phyloP scores from a whole-genome alignment of 1,140 invertebrate species.

The Diabrotica undecimpunctata region DNA sequence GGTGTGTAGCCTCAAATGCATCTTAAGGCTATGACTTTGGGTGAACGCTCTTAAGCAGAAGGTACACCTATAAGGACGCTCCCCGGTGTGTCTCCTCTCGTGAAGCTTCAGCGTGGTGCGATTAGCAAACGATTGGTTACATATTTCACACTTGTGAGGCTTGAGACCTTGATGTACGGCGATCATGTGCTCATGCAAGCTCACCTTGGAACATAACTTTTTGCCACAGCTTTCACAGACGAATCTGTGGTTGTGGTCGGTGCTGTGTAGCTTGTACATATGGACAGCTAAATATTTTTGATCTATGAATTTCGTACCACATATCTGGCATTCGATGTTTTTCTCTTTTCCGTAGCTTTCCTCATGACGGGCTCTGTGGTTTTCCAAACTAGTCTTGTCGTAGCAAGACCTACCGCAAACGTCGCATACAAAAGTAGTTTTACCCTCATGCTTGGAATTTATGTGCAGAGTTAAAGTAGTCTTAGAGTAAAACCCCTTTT shows the following conservation, averaged over 20 bases:
- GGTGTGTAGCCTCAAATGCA: constrained; percentile 71
- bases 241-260: constrained; percentile 33
- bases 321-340: constrained; percentile 57
- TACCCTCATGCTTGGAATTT: constrained; percentile 34
- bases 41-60: constrained; percentile 72
- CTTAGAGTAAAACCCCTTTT: constrained; percentile 33
- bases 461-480: constrained; percentile 28
- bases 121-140: constrained; percentile 61
- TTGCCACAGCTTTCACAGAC: constrained; percentile 64
- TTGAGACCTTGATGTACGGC: constrained; percentile 66
- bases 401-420: constrained; percentile 33
- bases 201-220: constrained; percentile 63
- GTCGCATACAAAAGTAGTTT: constrained; percentile 38
- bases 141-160: constrained; percentile 65
- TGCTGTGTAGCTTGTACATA: constrained; percentile 43
- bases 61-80: constrained; percentile 60
- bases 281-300: constrained; percentile 49
- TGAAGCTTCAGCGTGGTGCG: constrained; percentile 59
- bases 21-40: constrained; percentile 70
- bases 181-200: constrained; percentile 62
- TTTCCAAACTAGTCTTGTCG: constrained; percentile 36
- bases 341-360: constrained; percentile 52
- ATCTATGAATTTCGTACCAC: constrained; percentile 54
- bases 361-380: constrained; percentile 37
- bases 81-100: constrained; percentile 58